phyloP scores from a whole-genome alignment of 1,140 invertebrate genomes.

The Tetramorium alpestre region DNA sequence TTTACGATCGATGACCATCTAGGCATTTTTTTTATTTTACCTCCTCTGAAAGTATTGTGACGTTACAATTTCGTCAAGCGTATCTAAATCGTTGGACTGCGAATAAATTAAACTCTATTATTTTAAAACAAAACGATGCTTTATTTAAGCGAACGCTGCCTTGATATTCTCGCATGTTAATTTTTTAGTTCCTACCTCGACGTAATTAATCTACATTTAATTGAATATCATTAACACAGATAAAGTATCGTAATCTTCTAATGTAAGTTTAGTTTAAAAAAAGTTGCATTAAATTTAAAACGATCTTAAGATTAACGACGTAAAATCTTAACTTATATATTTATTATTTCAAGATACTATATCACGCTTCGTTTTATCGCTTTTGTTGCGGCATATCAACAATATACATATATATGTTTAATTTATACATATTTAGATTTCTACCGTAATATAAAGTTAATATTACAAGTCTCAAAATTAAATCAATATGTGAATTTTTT shows the following conservation, averaged over 20 bases:
- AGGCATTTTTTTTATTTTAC: not conserved
- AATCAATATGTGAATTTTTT: not conserved
- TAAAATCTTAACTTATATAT: not conserved
- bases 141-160: not conserved
- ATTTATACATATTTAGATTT: not conserved
- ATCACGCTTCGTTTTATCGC: not conserved
- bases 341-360: not conserved
- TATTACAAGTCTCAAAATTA: not conserved
- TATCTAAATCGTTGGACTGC: not conserved
- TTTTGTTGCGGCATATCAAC: not conserved
- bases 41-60: not conserved
- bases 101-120: not conserved
- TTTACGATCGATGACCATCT: not conserved
- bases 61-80: not conserved
- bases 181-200: not conserved
- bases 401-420: not conserved
- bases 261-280: not conserved
- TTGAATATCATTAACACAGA: not conserved
- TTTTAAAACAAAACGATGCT: not conserved
- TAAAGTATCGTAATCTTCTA: not conserved
- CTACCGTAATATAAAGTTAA: slow-evolving; percentile 5
- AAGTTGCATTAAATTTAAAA: not conserved
- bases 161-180: not conserved
- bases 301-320: not conserved
- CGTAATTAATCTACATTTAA: not conserved